These are phyloP conservation scores for Julus scanicus DNA, from an alignment of 2,888 invertebrate species.

Conservation along the genomic window DNA sequence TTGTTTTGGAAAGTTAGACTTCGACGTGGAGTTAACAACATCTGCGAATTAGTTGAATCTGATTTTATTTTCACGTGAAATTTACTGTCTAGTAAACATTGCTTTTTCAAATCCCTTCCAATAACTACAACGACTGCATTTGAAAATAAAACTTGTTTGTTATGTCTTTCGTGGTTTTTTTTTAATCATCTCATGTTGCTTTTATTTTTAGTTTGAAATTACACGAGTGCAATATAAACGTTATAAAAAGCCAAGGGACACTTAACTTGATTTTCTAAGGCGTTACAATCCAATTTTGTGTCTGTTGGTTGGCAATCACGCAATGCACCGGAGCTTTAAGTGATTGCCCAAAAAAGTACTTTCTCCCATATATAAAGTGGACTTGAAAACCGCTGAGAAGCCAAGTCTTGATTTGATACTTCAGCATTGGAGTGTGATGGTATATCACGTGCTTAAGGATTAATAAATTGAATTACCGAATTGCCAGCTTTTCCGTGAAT, in stretches of 20 bases:
- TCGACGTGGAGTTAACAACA: too few relatives aligned
- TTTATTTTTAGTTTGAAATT: neutral
- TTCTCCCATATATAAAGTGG: neutral
- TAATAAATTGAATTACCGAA: conserved; percentile 32
- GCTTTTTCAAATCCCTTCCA: too few relatives aligned
- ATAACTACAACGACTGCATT: too few relatives aligned
- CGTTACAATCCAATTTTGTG: neutral
- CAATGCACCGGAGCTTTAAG: neutral
- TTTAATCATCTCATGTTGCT: neutral
- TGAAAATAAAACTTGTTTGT: too few relatives aligned
- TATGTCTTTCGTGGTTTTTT: neutral
- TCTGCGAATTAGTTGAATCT: too few relatives aligned
- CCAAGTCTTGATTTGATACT: neutral
- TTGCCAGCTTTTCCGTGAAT: neutral
- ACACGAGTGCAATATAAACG: neutral
- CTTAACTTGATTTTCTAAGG: neutral
- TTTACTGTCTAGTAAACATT: too few relatives aligned
- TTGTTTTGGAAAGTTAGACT: too few relatives aligned
- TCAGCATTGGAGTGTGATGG: neutral
- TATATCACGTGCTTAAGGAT: neutral
- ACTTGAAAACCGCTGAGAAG: neutral
- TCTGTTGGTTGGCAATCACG: neutral
- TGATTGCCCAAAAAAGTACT: neutral
- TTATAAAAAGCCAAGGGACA: neutral
- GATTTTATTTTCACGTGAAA: too few relatives aligned